Percentiles rank a stretch among this genome's conserved stretches.
These are phyloP conservation scores for Agelas oroides DNA, from an alignment of 37 sponge, comb jelly and placozoan genomes.

Conservation along the genomic window DNA sequence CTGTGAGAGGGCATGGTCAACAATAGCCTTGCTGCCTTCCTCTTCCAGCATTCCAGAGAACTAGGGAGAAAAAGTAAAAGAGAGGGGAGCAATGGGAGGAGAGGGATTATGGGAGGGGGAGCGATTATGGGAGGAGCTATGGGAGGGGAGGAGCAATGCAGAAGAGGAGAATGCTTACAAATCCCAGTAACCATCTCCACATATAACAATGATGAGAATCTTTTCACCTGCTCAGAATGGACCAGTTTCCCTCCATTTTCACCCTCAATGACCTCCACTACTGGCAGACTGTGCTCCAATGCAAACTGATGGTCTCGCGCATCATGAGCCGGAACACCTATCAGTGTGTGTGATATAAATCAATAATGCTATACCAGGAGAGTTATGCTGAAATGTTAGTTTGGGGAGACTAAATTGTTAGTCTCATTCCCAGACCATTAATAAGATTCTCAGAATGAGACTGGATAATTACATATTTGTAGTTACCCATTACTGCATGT, in stretches of 20 bases:
- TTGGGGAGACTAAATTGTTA: too few species aligned
- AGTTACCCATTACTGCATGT: constrained; percentile 73
- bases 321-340: constrained; percentile 81
- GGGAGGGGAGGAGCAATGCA: too few species aligned
- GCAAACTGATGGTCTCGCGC: constrained; percentile 80
- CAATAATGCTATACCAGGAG: too few species aligned
- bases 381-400: too few species aligned
- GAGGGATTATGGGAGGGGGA: too few species aligned
- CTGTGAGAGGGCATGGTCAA: constrained; percentile 30
- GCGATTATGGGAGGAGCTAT: too few species aligned
- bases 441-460: too few species aligned
- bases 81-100: too few species aligned
- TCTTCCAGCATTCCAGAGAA: constrained; percentile 50
- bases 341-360: neutral
- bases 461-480: too few species aligned
- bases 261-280: constrained; percentile 35
- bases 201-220: neutral
- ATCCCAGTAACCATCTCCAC: neutral
- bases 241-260: constrained; percentile 9
- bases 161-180: too few species aligned
- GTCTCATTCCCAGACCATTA: too few species aligned
- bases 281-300: constrained; percentile 30
- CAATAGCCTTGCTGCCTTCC: constrained; percentile 47
- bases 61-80: constrained; percentile 15
- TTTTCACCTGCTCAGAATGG: constrained; percentile 33